phyloP scores from a whole-genome alignment of 2,113 vertebrate species.

The Oxyura jamaicensis region DNA sequence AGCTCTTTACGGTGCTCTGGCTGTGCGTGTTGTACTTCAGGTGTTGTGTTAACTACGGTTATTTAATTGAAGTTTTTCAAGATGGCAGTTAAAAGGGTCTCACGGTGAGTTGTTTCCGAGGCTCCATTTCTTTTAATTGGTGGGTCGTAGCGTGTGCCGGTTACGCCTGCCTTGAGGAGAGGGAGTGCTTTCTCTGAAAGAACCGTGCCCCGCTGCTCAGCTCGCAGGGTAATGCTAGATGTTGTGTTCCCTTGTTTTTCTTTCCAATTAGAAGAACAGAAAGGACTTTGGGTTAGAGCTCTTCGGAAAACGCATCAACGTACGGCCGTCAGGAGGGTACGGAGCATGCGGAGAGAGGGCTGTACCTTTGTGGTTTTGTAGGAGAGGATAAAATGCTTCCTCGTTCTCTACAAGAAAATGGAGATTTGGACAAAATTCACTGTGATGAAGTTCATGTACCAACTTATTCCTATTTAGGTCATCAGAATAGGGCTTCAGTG shows the following conservation, averaged over 20 bases:
- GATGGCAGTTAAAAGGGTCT: too few relatives aligned
- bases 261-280: not conserved
- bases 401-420: not conserved
- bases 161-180: not conserved
- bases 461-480: slow-evolving; percentile 66
- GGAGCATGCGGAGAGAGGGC: not conserved
- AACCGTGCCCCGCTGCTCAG: accelerated
- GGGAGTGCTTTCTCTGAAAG: not conserved
- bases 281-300: not conserved
- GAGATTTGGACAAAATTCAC: not conserved
- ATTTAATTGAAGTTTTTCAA: not conserved
- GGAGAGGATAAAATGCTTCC: not conserved
- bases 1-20: not conserved
- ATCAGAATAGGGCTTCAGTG: slow-evolving; percentile 37
- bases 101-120: accelerated
- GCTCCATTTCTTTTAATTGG: not conserved
- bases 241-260: not conserved
- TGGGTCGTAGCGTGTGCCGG: accelerated
- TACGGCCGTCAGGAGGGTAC: not conserved
- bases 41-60: not conserved
- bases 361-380: not conserved
- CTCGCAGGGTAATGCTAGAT: not conserved
- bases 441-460: not conserved
- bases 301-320: not conserved
- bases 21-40: not conserved